phyloP scores from a whole-genome alignment of 2,797 vertebrate species.

The Cuniculus paca region DNA sequence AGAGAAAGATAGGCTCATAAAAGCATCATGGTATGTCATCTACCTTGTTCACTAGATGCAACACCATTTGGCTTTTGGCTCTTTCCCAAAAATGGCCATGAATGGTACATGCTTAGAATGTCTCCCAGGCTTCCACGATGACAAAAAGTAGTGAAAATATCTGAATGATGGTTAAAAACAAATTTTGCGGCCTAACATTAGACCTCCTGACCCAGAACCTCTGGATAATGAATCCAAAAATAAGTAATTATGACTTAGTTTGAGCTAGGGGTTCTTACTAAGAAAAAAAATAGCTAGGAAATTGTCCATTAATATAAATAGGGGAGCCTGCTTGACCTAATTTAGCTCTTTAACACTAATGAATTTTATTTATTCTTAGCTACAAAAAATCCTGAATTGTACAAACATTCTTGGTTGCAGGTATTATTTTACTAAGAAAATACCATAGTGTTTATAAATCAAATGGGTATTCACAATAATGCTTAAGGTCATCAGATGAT shows the following conservation, averaged over 20 bases:
- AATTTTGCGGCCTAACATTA: background rate
- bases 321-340: background rate
- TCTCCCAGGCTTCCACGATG: background rate
- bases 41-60: background rate
- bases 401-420: background rate
- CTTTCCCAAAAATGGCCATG: background rate
- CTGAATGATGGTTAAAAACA: background rate
- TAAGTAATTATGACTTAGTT: background rate
- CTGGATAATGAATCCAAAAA: background rate
- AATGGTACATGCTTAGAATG: background rate
- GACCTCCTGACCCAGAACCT: background rate
- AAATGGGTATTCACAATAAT: background rate
- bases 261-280: background rate
- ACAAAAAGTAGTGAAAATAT: background rate
- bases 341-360: background rate
- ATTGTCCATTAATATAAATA: background rate
- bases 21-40: background rate
- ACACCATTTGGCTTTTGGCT: background rate
- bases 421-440: background rate
- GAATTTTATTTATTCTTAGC: background rate
- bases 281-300: background rate
- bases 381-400: background rate
- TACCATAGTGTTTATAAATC: background rate
- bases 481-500: background rate
- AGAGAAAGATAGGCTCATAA: background rate